Evolutionary conservation across 2,888 invertebrate genomes (phyloP).

Genomic region (Reticulitermes lucifugus): DNA sequence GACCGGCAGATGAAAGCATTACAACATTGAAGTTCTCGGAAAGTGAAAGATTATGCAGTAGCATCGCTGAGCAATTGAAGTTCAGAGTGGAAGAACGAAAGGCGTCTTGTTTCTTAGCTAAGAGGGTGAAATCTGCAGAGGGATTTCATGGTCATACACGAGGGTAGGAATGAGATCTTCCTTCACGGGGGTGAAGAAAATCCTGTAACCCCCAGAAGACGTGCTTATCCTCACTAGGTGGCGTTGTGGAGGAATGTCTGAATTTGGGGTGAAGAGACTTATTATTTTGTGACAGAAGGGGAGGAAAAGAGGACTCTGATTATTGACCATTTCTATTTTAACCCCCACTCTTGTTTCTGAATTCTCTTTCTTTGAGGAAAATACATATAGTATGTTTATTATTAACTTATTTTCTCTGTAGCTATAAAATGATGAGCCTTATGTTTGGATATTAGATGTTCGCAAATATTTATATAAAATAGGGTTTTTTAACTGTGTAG

Average conservation of each 20-base stretch:
- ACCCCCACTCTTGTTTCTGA: conserved; percentile 24
- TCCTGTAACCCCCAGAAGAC: background rate
- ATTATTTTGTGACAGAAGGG: conserved; percentile 43
- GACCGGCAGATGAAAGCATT: no score
- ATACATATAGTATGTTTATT: conserved; percentile 10
- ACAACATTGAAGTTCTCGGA: background rate
- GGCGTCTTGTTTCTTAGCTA: background rate
- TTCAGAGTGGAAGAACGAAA: background rate
- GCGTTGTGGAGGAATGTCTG: no score
- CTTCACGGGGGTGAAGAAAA: background rate
- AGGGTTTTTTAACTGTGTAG: no score
- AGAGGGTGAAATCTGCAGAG: background rate
- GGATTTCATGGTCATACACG: conserved; percentile 3
- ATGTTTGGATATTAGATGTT: background rate
- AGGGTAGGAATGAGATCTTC: background rate
- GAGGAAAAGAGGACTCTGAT: conserved; percentile 45
- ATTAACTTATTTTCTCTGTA: conserved; percentile 28
- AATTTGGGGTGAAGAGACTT: conserved; percentile 12
- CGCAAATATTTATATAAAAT: no score
- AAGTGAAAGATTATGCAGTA: background rate
- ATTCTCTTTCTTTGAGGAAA: conserved; percentile 13
- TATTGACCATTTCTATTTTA: conserved; percentile 47
- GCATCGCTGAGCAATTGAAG: background rate
- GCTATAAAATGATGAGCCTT: background rate
- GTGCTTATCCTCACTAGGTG: background rate